A percentile compares a stretch with the other conserved stretches of the same genome.
Evolutionary conservation across 2,888 invertebrate species (phyloP).

Genomic region (Sympetrum striolatum): DNA sequence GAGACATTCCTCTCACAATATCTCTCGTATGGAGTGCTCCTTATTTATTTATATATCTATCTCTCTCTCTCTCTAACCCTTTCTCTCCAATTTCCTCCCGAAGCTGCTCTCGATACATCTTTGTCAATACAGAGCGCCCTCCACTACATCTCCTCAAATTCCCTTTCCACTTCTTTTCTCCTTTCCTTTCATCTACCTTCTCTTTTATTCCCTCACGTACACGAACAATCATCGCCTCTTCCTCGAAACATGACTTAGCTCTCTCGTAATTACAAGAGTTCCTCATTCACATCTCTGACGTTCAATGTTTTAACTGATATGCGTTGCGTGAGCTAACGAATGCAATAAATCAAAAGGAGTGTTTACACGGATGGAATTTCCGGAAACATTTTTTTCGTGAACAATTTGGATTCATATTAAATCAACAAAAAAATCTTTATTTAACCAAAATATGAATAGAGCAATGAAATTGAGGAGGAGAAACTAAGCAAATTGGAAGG

Average conservation of each 20-base stretch:
- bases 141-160: neutral
- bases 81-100: neutral
- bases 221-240: neutral
- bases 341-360: no score
- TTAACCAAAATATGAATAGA: no score
- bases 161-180: neutral
- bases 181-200: neutral
- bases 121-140: neutral
- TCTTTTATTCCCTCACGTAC: neutral
- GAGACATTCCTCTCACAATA: neutral
- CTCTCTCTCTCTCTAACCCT: neutral
- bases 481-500: no score
- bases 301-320: no score
- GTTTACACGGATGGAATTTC: no score
- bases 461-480: no score
- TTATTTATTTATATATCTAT: neutral
- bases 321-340: no score
- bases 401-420: no score
- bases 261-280: neutral
- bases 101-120: neutral
- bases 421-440: no score
- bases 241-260: neutral
- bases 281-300: neutral
- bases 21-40: neutral
- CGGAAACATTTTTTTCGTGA: no score